Evolutionary conservation across 2,888 invertebrate species (phyloP).

Genomic region (Cabera pusaria): DNA sequence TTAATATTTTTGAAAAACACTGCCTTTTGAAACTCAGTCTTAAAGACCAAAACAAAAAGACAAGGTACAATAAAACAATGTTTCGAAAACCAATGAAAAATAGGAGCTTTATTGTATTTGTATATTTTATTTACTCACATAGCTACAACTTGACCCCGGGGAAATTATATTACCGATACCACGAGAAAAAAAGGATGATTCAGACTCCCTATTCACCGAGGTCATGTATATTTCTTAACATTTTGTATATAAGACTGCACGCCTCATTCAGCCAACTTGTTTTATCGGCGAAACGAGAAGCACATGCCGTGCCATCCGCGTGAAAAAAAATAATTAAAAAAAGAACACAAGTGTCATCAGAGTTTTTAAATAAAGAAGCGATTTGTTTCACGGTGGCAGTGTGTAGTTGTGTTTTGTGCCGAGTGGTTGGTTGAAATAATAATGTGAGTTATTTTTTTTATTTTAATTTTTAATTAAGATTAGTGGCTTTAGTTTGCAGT

Average conservation of each 20-base stretch:
- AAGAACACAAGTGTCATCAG: slow-evolving; percentile 18
- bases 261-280: slow-evolving; percentile 37
- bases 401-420: slow-evolving; percentile 25
- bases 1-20: no score
- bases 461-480: slow-evolving; percentile 9
- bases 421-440: slow-evolving; percentile 26
- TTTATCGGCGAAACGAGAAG: slow-evolving; percentile 31
- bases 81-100: no score
- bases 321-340: slow-evolving; percentile 8
- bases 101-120: no score
- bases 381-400: slow-evolving; percentile 20
- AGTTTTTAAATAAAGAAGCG: slow-evolving; percentile 30
- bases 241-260: slow-evolving; percentile 38
- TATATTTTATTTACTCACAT: no score
- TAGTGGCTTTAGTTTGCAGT: not conserved
- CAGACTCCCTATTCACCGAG: slow-evolving; percentile 18
- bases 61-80: no score
- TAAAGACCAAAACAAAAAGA: no score
- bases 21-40: no score
- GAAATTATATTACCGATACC: slow-evolving; percentile 5
- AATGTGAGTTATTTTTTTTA: slow-evolving; percentile 29
- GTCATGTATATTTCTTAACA: slow-evolving; percentile 39
- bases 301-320: slow-evolving; percentile 11
- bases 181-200: slow-evolving; percentile 12
- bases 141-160: slow-evolving; percentile 7